Evolutionary conservation across 2,797 vertebrate genomes (phyloP).

Genomic region (Meriones psammophilus): DNA sequence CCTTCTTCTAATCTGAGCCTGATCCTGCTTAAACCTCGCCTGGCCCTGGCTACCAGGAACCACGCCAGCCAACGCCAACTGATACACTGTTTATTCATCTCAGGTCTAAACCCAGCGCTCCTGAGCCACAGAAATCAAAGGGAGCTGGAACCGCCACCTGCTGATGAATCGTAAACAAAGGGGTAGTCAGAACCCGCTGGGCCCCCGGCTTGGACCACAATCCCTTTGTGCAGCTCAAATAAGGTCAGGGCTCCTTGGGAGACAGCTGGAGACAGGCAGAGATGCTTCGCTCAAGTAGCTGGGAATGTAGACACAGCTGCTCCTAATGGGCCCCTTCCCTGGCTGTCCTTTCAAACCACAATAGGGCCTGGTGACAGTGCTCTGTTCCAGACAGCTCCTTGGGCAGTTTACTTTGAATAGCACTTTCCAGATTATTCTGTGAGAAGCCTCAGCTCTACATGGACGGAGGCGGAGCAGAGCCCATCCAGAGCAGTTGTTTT

Average conservation of each 20-base stretch:
- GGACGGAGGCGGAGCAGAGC: not conserved
- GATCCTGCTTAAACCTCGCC: constrained; percentile 83
- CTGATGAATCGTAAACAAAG: constrained; percentile 68
- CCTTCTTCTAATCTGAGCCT: constrained; percentile 82
- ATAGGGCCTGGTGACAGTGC: not conserved
- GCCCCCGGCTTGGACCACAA: constrained; percentile 14
- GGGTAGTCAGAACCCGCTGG: constrained; percentile 24
- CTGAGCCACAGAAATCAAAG: constrained; percentile 67
- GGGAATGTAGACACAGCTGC: constrained; percentile 59
- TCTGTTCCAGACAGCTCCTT: not conserved
- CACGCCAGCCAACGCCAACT: constrained; percentile 77
- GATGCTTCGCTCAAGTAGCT: not conserved
- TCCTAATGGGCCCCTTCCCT: not conserved
- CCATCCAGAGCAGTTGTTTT: constrained; percentile 48
- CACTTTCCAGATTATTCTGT: constrained; percentile 6
- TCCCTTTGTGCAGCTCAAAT: constrained; percentile 61
- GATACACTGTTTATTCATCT: constrained; percentile 73
- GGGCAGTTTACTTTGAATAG: not conserved
- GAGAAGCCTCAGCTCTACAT: not conserved
- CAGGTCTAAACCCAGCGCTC: constrained; percentile 52
- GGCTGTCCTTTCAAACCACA: not conserved
- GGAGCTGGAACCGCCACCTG: constrained; percentile 48
- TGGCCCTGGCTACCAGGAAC: constrained; percentile 79
- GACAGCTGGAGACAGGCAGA: not conserved
- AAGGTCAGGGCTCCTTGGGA: constrained; percentile 58